Base-by-base conservation (phyloP, 2,888 invertebrate species). In the Drosophila quinaria region DNA sequence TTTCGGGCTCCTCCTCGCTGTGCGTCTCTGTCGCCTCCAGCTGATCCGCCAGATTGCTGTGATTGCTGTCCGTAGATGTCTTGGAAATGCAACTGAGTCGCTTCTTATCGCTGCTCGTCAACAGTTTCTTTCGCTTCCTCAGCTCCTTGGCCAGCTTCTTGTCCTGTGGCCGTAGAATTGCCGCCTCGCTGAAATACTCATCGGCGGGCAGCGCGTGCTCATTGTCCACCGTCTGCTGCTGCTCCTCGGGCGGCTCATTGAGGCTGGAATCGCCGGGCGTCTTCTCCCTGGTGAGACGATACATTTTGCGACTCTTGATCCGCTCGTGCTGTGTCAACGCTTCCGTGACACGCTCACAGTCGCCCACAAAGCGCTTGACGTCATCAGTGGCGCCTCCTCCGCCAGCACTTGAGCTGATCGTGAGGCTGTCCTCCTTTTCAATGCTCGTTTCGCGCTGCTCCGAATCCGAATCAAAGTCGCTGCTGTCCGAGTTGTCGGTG, bases 181-280 rank as follows among this genome's bases (percentile, higher is more conserved):
- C 52, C 13, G 63, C 54, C 17, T 89, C 86, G 8, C 93, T 94
- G 77, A 95, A 95, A 80, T 95, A 95, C 67, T 96, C 95, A 78
- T 95, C 95, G 0, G 95, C 95, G 0, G 95, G 81, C 59, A 91
- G 93, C 0, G 94, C 94, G 59, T 95, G 94, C 13, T 94, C 93
- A 74, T 95, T 95, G 9, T 83, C 87, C 3, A 15, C 80, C 90
- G 54, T 70, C 52, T 17, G 35, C 15, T 58, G 46, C 15, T 56
- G 58, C 25, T 58, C 58, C 17, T 58, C 58, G 17, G 46, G 42
- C 13, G 46, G 42, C 13, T 74, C 71, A 29, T 85, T 74, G 1
- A 87, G 62, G 51, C 87, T 90, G 1, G 65, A 71, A 22, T 87
- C 91, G 0, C 90, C 90, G 0, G 90, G 91, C 0, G 90, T 89